Evolutionary conservation across 2,113 vertebrate species (phyloP), one percentile per base, ranked within the genome.

Genomic region (Oenanthe melanoleuca): DNA sequence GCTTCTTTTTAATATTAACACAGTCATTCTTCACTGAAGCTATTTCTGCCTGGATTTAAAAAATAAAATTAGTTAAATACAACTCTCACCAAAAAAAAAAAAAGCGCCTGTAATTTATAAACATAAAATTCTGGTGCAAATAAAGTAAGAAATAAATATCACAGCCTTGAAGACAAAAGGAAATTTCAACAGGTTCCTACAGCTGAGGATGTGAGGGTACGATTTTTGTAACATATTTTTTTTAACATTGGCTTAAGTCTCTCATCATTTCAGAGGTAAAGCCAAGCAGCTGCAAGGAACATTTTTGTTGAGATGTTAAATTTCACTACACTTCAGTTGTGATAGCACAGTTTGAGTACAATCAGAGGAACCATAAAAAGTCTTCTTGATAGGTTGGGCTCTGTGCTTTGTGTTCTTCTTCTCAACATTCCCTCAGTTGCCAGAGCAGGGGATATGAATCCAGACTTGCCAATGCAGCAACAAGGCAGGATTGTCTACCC

Each of bases 341-440:
- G 93, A 95, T 63, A 93, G 95, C 74, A 93, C 95, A 95, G 88
- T 95, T 92, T 90, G 88, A 92, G 93, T 93, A 84, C 86, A 94
- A 97, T 92, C 92, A 95, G 96, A 97, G 96, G 95, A 97, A 97
- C 95, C 96, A 78, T 81, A 91, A 90, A 96, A 73, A 80, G 85
- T 97, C 95, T 94, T 79, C 94, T 95, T 63, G 81, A 92, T 93
- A 95, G 96, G 83, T 71, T 70, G 87, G 95, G 85, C 90, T 97
- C 97, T 98, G 97, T 97, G 97, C 97, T 97, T 97, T 95, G 94
- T 96, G 93, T 91, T 89, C 70, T 87, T 97, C 96, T 96, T 97
- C 96, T 97, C 86, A 94, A 91, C 91, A 93, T 97, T 97, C 96
- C 94, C 97, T 97, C 92, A 34, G 94, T 92, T 81, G 88, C 92